A percentile compares a stretch with the other conserved stretches of the same genome.
These are phyloP conservation scores for Fragum fragum DNA, from an alignment of 2,888 invertebrate species.

Conservation along the genomic window DNA sequence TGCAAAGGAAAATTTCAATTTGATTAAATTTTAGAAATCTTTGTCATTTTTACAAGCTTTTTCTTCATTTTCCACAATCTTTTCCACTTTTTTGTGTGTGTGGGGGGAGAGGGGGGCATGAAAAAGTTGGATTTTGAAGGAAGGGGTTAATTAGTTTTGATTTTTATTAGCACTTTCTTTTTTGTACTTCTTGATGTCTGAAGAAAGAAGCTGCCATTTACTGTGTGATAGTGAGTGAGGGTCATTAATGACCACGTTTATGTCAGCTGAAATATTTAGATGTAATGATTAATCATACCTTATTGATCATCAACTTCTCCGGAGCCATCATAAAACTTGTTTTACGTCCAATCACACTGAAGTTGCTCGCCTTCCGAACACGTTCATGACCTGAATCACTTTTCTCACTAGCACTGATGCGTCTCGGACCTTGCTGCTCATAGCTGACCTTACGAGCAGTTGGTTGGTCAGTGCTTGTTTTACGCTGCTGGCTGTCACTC, in stretches of 20 bases:
- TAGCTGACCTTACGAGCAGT: slow-evolving; percentile 48
- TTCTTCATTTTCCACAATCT: too few species aligned
- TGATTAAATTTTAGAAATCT: too few species aligned
- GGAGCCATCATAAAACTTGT: slow-evolving; percentile 57
- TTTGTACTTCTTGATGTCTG: too few species aligned
- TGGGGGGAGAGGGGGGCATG: too few species aligned
- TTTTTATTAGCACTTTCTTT: too few species aligned
- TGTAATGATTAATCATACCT: slow-evolving; percentile 50
- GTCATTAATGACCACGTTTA: background rate
- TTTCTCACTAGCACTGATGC: slow-evolving; percentile 35
- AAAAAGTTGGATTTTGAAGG: too few species aligned
- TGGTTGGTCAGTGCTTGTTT: slow-evolving; percentile 50
- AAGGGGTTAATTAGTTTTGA: too few species aligned
- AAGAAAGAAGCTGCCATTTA: too few species aligned
- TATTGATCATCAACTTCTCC: slow-evolving; percentile 50
- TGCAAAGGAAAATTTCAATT: too few species aligned
- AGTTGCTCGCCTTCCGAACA: slow-evolving; percentile 52
- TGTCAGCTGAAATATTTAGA: background rate
- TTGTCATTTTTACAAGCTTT: too few species aligned
- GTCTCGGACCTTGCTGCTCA: slow-evolving; percentile 37
- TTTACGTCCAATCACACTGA: slow-evolving; percentile 59
- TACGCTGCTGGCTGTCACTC: slow-evolving; percentile 45
- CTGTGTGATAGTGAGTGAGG: too few species aligned
- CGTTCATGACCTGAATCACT: slow-evolving; percentile 47
- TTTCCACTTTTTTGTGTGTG: too few species aligned